These are phyloP conservation scores for Lapara coniferarum DNA, from an alignment of 2,888 invertebrate species.

Conservation along the genomic window DNA sequence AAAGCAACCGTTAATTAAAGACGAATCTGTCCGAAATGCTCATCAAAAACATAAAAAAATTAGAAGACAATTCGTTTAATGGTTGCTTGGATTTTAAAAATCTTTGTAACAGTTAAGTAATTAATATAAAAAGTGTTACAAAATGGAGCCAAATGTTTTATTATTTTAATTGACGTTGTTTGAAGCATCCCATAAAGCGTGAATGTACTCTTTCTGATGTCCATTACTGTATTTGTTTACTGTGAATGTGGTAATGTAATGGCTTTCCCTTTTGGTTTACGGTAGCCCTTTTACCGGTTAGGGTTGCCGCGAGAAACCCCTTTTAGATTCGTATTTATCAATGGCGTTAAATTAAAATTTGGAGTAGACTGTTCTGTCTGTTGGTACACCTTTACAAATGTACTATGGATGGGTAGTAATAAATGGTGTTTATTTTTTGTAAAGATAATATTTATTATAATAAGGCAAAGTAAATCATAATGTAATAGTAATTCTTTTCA, in stretches of 20 bases:
- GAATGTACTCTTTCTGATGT: not conserved
- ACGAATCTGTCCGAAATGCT: too few species aligned
- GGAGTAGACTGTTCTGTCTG: too few species aligned
- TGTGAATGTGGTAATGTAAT: not conserved
- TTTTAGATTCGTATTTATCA: not conserved
- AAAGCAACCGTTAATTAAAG: not conserved
- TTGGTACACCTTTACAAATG: too few species aligned
- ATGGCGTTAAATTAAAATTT: not conserved
- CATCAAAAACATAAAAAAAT: not conserved
- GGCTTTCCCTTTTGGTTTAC: conserved; percentile 2
- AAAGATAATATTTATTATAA: too few species aligned
- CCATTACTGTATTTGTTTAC: not conserved
- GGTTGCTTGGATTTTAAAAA: not conserved
- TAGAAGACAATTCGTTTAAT: not conserved
- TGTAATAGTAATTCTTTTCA: too few species aligned
- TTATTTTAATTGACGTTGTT: conserved; percentile 17
- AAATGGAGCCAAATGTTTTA: not conserved
- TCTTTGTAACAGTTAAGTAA: not conserved
- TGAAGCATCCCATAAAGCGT: not conserved
- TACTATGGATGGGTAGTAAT: too few species aligned
- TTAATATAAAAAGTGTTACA: conserved; percentile 9
- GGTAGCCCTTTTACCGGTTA: not conserved
- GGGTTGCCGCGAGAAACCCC: not conserved
- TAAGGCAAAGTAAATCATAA: too few species aligned
- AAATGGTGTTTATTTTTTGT: too few species aligned